Evolutionary conservation across 2,797 vertebrate species (phyloP), one percentile per base, ranked within the genome.

Genomic region (Falco cherrug): DNA sequence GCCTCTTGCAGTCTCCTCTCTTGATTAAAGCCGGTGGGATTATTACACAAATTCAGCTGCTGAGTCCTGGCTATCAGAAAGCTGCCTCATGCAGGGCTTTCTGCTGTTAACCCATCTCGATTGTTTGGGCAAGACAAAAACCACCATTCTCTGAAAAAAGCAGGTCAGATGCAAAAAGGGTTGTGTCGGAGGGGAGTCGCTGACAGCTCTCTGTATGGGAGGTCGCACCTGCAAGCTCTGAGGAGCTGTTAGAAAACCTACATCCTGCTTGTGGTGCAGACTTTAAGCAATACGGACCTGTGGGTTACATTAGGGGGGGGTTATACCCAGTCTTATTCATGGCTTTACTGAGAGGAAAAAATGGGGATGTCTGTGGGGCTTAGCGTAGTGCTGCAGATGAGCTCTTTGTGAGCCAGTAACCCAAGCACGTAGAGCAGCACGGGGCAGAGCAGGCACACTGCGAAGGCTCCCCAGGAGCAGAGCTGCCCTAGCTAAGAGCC

Each of bases 1-100:
- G 94, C 85, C 74, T 94, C 89, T 96, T 15, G 0, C 95, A 95
- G 91, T 24, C 91, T 96, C 79, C 78, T 96, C 94, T 95, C 89
- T 65, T 91, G 93, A 97, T 97, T 97, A 96, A 96, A 96, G 87
- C 60, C 6, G 0, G 92, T 7, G n/a, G 87, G 95, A 96, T 96
- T 94, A 94, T 89, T 90, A 84, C 39, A 89, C 50, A 95, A 63
- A 93, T 85, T 95, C 67, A 73, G 76, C 81, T 85, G 77, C 93
- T 74, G 82, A 83, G 88, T 45, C 50, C 89, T 21, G 20, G 87
- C 91, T 87, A 57, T 89, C 26, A 5, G 76, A 68, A 77, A 90
- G 75, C 81, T 53, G 84, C 53, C 60, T 83, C 83, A 59, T 0
- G 20, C 51, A 79, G 61, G 82, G 92, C 43, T 43, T n/a, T 83